Base-by-base conservation (phyloP, 53 echinoderm and acorn worm genomes). In the Pentamera pediparva region DNA sequence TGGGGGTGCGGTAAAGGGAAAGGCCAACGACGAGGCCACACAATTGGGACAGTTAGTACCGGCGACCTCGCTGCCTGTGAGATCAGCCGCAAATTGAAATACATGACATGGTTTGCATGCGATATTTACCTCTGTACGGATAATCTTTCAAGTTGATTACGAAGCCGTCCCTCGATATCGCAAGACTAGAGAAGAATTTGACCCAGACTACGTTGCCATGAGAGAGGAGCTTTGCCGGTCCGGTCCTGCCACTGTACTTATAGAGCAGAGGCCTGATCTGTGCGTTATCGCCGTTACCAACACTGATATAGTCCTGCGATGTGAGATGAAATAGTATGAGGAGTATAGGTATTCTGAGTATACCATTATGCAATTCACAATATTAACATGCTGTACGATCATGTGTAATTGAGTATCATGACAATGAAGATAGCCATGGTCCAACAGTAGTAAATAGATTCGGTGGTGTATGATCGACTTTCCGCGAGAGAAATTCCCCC, bases 161-260 rank as follows among this genome's bases (percentile, higher is more conserved):
- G 71, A 92, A 92, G 19, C 92, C 92, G 22, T 38, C 56, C 4
- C 92, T 62, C 5, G 89, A 73, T 20, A 92, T 89, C 31, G 92
- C 86, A 20, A 89, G 21, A 56, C 86, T 92, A n/a, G 89, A 39
- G 32, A 78, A 65, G 56, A 92, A 89, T 59, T 76, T 82, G 21
- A 92, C 48, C 92, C 92, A 92, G 2, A 92, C 64, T 21, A 86
- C 80, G 22, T 82, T 79, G 5, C 76, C 80, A 32, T 73, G 72
- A 1, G 92, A 86, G 17, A 79, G 69, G 33, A 87, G 49, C 18
- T 83, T 79, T 4, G 61, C 61, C 20, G 88, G 88, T 20, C 56
- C 58, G 29, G 70, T 78, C 17, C 79, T 55, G 30, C 88, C 83
- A 22, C 83, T 83, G 51, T 69, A 69, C 40, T 86, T 86, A 58